A percentile compares a stretch with the other conserved stretches of the same genome.
These are phyloP conservation scores for Eueides isabella DNA, from an alignment of 1,140 invertebrate species.

Conservation along the genomic window DNA sequence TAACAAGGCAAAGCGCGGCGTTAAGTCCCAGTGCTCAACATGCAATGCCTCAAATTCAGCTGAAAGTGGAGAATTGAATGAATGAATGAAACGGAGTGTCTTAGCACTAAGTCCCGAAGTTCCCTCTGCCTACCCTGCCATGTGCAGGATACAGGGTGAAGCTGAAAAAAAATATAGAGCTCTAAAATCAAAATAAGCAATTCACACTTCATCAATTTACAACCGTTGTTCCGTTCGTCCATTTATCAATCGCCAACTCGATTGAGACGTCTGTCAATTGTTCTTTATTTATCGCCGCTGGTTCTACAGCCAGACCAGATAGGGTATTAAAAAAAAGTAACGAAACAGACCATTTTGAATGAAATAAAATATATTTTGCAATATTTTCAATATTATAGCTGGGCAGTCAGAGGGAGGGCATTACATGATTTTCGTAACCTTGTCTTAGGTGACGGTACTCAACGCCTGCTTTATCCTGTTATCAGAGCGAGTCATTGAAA, in stretches of 20 bases:
- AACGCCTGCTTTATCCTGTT: not conserved
- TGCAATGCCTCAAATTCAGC: no score
- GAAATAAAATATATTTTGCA: not conserved
- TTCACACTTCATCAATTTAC: not conserved
- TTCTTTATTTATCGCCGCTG: not conserved
- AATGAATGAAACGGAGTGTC: no score
- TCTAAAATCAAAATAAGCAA: not conserved
- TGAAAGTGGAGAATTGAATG: no score
- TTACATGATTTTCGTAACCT: no score
- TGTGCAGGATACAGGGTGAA: no score
- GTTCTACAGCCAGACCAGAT: not conserved
- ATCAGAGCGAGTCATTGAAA: not conserved
- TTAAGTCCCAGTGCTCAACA: no score
- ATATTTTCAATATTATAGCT: not conserved
- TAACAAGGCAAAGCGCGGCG: no score
- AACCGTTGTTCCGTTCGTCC: not conserved
- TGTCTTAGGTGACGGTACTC: not conserved
- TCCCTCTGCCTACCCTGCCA: no score
- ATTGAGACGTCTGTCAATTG: constrained; percentile 10
- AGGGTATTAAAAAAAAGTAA: not conserved
- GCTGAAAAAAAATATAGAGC: not conserved
- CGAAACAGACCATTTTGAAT: not conserved
- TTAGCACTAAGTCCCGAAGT: no score
- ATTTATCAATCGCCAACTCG: not conserved
- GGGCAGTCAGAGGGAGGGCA: no score